Evolutionary conservation across 2,113 vertebrate genomes (phyloP).

Genomic region (Tringa solitaria): DNA sequence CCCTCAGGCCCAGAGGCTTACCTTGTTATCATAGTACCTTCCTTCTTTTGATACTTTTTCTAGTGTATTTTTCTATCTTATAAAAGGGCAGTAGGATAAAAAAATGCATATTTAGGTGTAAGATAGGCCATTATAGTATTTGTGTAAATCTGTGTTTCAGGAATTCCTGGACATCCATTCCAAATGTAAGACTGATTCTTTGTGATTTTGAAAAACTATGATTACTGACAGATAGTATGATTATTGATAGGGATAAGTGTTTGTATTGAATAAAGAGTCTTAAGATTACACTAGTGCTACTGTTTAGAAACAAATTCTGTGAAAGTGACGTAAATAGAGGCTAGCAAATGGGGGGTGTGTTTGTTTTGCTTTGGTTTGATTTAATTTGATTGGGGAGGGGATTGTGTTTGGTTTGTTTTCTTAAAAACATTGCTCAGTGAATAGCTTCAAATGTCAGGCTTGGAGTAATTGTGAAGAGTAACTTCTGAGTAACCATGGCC

Average conservation of each 20-base stretch:
- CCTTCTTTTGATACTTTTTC: not conserved
- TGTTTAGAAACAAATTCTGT: not conserved
- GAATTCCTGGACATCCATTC: not conserved
- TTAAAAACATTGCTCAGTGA: not conserved
- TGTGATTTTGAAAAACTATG: not conserved
- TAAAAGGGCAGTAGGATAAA: not conserved
- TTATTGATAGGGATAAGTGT: not conserved
- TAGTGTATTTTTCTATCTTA: not conserved
- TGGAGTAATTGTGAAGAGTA: not conserved
- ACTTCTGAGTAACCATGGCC: not conserved
- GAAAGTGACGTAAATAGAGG: not conserved
- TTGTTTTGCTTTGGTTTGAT: not conserved
- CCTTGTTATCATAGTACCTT: not conserved
- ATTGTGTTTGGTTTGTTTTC: not conserved
- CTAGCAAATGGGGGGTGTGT: not conserved
- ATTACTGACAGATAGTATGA: not conserved
- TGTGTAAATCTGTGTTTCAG: not conserved
- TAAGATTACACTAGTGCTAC: not conserved
- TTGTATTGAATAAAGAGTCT: not conserved
- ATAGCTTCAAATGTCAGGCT: not conserved
- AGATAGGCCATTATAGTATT: not conserved
- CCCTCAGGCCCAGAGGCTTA: not conserved
- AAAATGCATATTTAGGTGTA: not conserved
- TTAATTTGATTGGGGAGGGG: not conserved
- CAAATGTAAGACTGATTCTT: not conserved